Base-by-base conservation (phyloP, 2,888 invertebrate genomes). In the Conomelus anceps region DNA sequence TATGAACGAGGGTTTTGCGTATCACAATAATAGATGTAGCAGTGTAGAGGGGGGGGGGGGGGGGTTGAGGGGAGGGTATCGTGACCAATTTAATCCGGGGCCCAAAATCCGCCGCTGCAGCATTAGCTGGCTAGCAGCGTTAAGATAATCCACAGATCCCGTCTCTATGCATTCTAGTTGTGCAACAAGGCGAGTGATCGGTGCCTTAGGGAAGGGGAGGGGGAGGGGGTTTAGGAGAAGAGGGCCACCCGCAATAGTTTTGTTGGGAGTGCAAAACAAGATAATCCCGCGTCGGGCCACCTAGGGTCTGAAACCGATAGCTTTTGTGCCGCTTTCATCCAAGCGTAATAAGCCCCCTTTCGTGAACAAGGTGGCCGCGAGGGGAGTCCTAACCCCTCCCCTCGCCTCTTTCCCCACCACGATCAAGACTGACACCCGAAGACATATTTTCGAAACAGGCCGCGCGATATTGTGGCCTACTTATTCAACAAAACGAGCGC, bases 221-320 rank as follows among this genome's bases (percentile, higher is more conserved):
- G 9, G 13, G 1, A 9, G 13, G 86, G 86, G 23, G 86, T 23
- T 22, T 22, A 1, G 1, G 29, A 22, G 23, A 1, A 24, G 11
- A 86, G 22, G 86, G 86, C 86, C 86, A 86, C 86, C 86, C 86
- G 29, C 86, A 86, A 29, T 86, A 86, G 29, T 86, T 26, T 86
- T 23, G 88, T 23, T 87, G 85, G 89, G 87, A 63, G 89, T 89
- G 89, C 89, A 89, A 89, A 89, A 89, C 89, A 89, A 89, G 89
- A 89, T 89, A 89, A 89, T 88, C 89, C 89, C 85, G 26, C 24
- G 87, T 88, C n/a, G 29, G 26, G 88, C 89, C 89, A 89, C 89
- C 89, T 89, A 29, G 41, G 89, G 89, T 29, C 29, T 87, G 89
- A 85, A 89, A 89, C 88, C 87, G 89, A 89, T 89, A 22, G 26